Percentiles rank a stretch among this genome's conserved stretches.
Evolutionary conservation across 2,888 invertebrate genomes (phyloP).

Genomic region (Cotesia congregata): DNA sequence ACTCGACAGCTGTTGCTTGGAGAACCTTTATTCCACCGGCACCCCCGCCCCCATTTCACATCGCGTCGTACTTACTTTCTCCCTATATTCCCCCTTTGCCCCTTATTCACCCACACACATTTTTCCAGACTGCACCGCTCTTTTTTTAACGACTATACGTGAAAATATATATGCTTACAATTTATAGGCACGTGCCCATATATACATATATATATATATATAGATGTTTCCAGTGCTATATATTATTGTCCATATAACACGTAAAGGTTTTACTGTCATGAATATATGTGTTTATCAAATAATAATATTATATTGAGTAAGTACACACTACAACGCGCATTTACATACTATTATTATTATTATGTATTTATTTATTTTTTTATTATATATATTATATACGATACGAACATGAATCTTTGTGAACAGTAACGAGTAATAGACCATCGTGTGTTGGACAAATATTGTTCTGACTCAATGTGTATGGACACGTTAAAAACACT

Average conservation of each 20-base stretch:
- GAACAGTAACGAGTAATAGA: background rate
- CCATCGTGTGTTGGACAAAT: background rate
- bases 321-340: background rate
- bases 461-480: background rate
- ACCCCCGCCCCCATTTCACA: conserved; percentile 51
- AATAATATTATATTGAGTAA: background rate
- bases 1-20: conserved; percentile 63
- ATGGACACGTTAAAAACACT: too few species aligned
- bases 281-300: background rate
- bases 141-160: background rate
- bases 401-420: background rate
- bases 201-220: conserved; percentile 24
- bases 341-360: background rate
- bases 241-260: background rate
- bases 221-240: background rate
- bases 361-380: background rate
- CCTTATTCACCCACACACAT: conserved; percentile 15
- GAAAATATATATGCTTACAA: conserved; percentile 8
- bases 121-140: conserved; percentile 10
- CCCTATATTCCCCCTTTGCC: background rate
- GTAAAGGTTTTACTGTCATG: background rate
- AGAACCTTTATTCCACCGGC: conserved; percentile 59
- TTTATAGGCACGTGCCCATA: conserved; percentile 17
- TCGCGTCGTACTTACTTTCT: conserved; percentile 8
- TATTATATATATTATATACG: too few species aligned